These are phyloP conservation scores for Mormoops blainvillei DNA, from an alignment of 2,113 vertebrate species.

Conservation along the genomic window DNA sequence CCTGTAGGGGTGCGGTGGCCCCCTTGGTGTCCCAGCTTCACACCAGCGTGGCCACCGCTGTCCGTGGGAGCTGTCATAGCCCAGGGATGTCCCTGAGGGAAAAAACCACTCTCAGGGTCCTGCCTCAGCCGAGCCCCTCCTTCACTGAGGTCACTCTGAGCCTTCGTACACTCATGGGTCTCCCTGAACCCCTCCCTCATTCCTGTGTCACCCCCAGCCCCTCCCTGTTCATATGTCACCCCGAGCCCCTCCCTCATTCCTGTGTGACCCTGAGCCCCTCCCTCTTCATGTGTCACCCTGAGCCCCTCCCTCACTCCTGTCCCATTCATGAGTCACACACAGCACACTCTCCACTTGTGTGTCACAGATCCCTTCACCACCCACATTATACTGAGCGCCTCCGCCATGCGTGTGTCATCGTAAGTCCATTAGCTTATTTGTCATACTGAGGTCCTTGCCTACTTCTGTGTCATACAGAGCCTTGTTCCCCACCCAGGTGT, in stretches of 20 bases:
- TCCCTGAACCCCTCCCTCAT: background rate
- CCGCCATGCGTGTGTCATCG: background rate
- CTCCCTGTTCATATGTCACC: rapidly evolving
- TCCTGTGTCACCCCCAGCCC: background rate
- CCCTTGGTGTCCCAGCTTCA: too few relatives aligned
- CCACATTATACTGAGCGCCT: background rate
- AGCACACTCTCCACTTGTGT: background rate
- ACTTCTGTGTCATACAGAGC: background rate
- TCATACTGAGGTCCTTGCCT: background rate
- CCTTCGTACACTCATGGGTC: background rate
- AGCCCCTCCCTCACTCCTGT: background rate
- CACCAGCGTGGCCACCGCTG: rapidly evolving
- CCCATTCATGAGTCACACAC: background rate
- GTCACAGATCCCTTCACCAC: too few relatives aligned
- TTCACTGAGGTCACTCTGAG: rapidly evolving
- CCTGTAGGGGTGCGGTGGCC: background rate
- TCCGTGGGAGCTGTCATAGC: rapidly evolving
- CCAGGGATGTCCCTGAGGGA: rapidly evolving
- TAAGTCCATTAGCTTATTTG: background rate
- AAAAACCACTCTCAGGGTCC: background rate
- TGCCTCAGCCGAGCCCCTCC: background rate
- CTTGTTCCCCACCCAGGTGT: background rate
- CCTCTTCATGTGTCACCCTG: background rate
- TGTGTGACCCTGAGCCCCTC: background rate
- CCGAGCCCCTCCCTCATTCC: rapidly evolving